Base-by-base conservation (phyloP, 2,113 vertebrate genomes). In the Leptobrachium ailaonicum region DNA sequence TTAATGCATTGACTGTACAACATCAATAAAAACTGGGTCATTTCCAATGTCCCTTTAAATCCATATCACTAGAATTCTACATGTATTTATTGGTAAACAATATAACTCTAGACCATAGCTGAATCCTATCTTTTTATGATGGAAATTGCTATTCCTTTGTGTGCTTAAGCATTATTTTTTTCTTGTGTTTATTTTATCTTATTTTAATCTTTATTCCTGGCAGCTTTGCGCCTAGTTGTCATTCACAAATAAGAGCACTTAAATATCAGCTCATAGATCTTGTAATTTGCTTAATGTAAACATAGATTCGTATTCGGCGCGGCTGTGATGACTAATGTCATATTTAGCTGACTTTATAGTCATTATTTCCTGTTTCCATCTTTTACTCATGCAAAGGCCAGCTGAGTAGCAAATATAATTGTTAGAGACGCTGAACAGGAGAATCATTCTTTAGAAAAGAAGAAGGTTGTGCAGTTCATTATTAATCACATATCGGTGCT, bases 201-300 rank as follows among this genome's bases (percentile, higher is more conserved):
- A 8, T 50, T 50, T 50, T 50, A 13, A 42, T 62, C n/a, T 8
- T 79, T 66, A 8, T 32, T 41, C 76, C 6, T 54, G 69, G 54
- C 47, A 73, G 70, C 10, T 73, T 44, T 72, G 62, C 58, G 14
- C 77, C 71, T 73, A 43, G 42, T 13, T 66, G 77, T 73, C 77
- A 79, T 32, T 67, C 62, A 43, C 77, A 66, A 79, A 79, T 56
- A 68, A 64, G 43, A 20, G 56, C n/a, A 42, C 44, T 66, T 73
- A 45, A 73, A 56, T 64, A 78, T 71, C 11, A 63, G 42, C 10
- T 41, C 76, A 66, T 79, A 73, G 32, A 54, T 79, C 71, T 73
- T 73, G 60, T 73, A 56, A 79, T 79, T 79, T 73, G 47, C 77
- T 79, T 63, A 40, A 78, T 47, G 68, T 71, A 78, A 78, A 78